phyloP scores from a whole-genome alignment of 2,797 vertebrate genomes.

The Rhynchonycteris naso region DNA sequence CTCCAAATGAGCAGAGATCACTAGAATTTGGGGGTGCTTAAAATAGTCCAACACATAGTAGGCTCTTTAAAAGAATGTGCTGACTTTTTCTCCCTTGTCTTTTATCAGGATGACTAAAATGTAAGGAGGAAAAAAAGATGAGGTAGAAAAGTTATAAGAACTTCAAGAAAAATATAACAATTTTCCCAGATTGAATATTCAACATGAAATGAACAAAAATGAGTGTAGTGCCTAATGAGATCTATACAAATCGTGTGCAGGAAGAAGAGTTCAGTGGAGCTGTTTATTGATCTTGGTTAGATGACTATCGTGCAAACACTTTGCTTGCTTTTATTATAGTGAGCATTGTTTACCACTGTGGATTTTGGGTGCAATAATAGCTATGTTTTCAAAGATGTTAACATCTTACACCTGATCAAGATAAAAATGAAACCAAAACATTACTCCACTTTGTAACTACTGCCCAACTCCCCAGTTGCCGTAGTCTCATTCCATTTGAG shows the following conservation, averaged over 20 bases:
- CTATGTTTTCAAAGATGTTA: not conserved
- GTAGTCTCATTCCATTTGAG: not conserved
- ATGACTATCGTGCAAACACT: not conserved
- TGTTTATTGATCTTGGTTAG: not conserved
- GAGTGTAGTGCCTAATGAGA: not conserved
- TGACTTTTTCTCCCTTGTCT: not conserved
- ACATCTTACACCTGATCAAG: not conserved
- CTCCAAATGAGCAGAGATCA: not conserved
- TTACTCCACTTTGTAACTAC: not conserved
- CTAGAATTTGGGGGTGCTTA: not conserved
- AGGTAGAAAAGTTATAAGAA: not conserved
- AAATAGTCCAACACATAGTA: not conserved
- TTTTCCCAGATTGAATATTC: not conserved
- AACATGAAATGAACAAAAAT: not conserved
- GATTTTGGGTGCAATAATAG: not conserved
- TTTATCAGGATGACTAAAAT: slow-evolving; percentile 17
- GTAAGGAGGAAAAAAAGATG: not conserved
- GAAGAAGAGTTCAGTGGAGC: not conserved
- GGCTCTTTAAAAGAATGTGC: not conserved
- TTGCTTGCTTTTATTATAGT: not conserved
- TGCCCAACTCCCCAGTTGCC: not conserved
- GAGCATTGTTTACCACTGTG: not conserved
- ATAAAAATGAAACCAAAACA: slow-evolving; percentile 31
- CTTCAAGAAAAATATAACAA: not conserved
- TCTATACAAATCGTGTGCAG: not conserved